Percentiles rank a stretch among this genome's conserved stretches.
These are phyloP conservation scores for Brassicogethes aeneus DNA, from an alignment of 2,888 invertebrate species.

Conservation along the genomic window DNA sequence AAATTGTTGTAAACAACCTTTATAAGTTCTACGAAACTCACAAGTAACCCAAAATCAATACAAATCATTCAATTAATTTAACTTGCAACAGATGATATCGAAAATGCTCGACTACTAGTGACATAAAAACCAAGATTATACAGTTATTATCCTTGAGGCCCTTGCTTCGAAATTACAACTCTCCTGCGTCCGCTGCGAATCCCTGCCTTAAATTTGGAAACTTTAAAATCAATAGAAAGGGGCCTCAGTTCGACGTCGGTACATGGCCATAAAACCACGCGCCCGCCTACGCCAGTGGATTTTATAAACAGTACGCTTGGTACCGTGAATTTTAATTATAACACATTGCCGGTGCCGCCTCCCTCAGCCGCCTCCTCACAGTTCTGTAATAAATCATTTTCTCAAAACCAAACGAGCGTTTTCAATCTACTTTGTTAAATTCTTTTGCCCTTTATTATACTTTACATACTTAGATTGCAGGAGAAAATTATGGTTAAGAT, in stretches of 20 bases:
- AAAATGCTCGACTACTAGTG: too few species aligned
- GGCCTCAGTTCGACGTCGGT: not conserved
- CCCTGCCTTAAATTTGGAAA: not conserved
- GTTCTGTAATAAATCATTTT: not conserved
- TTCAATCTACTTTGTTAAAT: not conserved
- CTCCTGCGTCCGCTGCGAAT: too few species aligned
- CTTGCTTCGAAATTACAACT: too few species aligned
- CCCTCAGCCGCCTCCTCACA: not conserved
- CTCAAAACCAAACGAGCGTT: not conserved
- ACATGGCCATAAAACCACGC: not conserved
- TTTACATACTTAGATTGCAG: too few species aligned
- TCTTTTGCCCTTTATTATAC: not conserved
- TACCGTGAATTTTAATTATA: conserved; percentile 3
- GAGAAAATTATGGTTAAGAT: too few species aligned
- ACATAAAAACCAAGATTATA: too few species aligned
- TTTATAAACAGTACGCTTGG: conserved; percentile 2
- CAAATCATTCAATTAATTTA: too few species aligned
- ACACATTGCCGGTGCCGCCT: not conserved
- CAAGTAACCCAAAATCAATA: too few species aligned
- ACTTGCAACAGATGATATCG: too few species aligned
- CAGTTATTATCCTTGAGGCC: too few species aligned
- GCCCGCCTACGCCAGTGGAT: not conserved
- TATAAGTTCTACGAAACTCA: too few species aligned
- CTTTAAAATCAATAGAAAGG: not conserved
- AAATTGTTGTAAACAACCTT: too few species aligned